A percentile compares a stretch with the other conserved stretches of the same genome.
These are phyloP conservation scores for Poeciliopsis retropinna DNA, from an alignment of 2,113 vertebrate genomes.

Conservation along the genomic window DNA sequence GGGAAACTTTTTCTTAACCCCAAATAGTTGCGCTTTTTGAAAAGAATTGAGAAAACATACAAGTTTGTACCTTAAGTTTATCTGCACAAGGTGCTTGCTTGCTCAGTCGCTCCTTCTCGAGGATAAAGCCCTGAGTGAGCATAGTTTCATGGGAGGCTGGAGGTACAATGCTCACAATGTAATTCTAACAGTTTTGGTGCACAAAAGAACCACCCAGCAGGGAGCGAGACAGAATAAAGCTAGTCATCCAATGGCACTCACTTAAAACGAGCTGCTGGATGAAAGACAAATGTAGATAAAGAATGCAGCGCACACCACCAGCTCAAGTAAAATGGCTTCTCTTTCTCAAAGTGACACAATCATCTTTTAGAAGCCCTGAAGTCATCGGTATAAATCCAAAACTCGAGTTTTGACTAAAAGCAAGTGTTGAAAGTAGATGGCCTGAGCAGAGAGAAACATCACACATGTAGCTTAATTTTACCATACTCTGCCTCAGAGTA, in stretches of 20 bases:
- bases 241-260: conserved; percentile 57
- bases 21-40: conserved; percentile 34
- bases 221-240: conserved; percentile 49
- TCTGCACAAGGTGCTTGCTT: conserved; percentile 51
- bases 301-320: conserved; percentile 31
- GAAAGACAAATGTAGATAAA: conserved; percentile 46
- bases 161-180: conserved; percentile 49
- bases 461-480: background rate
- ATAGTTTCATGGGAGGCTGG: conserved; percentile 55
- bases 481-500: background rate
- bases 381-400: conserved; percentile 1
- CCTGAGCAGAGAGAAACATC: background rate
- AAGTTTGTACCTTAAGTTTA: conserved; percentile 39
- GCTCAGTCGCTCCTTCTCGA: conserved; percentile 48
- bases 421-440: background rate
- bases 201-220: conserved; percentile 53
- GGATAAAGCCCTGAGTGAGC: conserved; percentile 52
- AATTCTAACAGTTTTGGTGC: conserved; percentile 61
- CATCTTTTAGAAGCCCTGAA: conserved; percentile 25
- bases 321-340: conserved; percentile 40
- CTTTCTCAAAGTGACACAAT: conserved; percentile 41
- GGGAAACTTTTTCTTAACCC: conserved; percentile 34
- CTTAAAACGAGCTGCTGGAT: conserved; percentile 54
- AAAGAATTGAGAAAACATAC: conserved; percentile 33
- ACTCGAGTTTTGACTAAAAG: conserved; percentile 13